Evolutionary conservation across 1,140 invertebrate species (phyloP), one percentile per base, ranked within the genome.

Genomic region (Caenorhabditis elegans): DNA sequence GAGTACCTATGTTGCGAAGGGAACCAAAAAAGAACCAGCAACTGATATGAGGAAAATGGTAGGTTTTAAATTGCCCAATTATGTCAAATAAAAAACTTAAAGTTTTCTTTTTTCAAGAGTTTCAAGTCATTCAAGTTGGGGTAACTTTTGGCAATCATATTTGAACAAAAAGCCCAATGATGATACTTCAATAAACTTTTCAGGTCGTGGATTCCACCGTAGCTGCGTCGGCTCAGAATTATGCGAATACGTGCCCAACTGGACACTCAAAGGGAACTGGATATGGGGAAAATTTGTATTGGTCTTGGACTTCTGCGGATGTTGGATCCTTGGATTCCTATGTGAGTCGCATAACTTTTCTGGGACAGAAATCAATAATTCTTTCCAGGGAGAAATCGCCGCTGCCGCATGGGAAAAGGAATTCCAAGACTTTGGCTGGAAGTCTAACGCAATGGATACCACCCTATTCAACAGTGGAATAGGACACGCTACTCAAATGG

Each of bases 401-500:
- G 47, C 43, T 3, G 76, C 13, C 5, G 43, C 24, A 17, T 77
- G 76, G 76, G 76, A 47, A 36, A 48, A 47, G 22, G 76, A 77
- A 43, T 77, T 77, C 36, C 43, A 47, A 49, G 46, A 77, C 17
- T 48, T 48, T 22, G 76, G 76, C 26, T 77, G 19, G 76, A 28
- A 15, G 17, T 49, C 46, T 2, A 48, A n/a, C 24, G 48, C 15
- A 8, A 48, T 77, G 43, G 31, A 48, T 19, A 31, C 5, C 17
- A 46, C 76, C 10, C 76, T 77, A 13, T 77, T 48, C 46, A 77
- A 51, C 31, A 31, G 24, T 22, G 76, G 76, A 77, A 19, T 77
- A 4, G 76, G 76, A 48, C 76, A 77, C 28, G 76, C 76, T 22
- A 77, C 76, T 77, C 60, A 70, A 43, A 70, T 70, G 75, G 34